These are phyloP conservation scores for Hypomesus transpacificus DNA, from an alignment of 2,113 vertebrate genomes.

Conservation along the genomic window DNA sequence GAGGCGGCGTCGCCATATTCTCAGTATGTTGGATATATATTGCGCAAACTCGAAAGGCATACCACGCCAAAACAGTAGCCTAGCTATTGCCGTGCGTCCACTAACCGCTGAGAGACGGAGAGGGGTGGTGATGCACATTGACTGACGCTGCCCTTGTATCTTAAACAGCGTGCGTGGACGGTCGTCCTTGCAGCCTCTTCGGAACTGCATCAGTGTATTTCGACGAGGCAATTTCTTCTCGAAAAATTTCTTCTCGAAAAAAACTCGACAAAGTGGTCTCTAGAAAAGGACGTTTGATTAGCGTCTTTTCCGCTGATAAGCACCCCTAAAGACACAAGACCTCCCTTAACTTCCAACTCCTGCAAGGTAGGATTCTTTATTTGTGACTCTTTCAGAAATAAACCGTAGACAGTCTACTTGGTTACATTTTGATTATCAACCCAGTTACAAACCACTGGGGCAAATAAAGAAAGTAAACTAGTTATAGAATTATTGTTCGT, in stretches of 20 bases:
- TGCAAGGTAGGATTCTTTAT: neutral
- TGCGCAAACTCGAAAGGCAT: conserved; percentile 32
- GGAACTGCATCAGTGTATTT: conserved; percentile 46
- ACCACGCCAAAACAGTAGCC: conserved; percentile 12
- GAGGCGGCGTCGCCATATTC: no score
- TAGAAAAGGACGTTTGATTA: conserved; percentile 18
- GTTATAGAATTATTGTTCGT: no score
- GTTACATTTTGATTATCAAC: no score
- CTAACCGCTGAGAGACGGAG: neutral
- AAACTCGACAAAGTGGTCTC: conserved; percentile 23
- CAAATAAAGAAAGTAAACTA: no score
- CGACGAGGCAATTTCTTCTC: conserved; percentile 29
- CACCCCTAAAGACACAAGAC: conserved; percentile 19
- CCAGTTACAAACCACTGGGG: no score
- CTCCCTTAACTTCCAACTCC: conserved; percentile 18
- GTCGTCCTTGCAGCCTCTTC: conserved; percentile 46
- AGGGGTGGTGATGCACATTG: conserved; percentile 27
- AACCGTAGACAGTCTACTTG: no score
- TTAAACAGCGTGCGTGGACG: conserved; percentile 34
- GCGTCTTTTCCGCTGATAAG: conserved; percentile 7
- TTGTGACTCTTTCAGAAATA: conserved; percentile 3
- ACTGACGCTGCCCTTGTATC: conserved; percentile 34
- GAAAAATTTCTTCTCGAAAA: conserved; percentile 23
- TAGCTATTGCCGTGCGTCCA: neutral
- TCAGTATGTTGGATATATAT: neutral